These are phyloP conservation scores for Silurus asotus DNA, from an alignment of 2,113 vertebrate species.

Conservation along the genomic window DNA sequence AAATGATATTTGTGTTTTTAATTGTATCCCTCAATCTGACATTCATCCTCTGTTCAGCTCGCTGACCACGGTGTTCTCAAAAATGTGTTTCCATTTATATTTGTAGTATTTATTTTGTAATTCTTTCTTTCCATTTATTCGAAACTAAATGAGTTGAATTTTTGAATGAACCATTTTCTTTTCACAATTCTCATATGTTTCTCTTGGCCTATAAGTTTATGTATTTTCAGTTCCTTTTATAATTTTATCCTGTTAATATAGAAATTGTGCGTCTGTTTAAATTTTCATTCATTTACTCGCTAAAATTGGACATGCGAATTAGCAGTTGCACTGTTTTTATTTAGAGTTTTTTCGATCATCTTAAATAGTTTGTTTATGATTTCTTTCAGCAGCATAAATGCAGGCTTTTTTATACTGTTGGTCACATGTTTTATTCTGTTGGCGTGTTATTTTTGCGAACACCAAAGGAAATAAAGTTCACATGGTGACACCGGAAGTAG, in stretches of 20 bases:
- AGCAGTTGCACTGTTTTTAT: slow-evolving; percentile 52
- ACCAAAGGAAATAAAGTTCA: slow-evolving; percentile 75
- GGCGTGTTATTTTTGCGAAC: slow-evolving; percentile 57
- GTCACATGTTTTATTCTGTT: slow-evolving; percentile 45
- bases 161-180: neutral
- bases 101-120: neutral
- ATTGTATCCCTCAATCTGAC: neutral
- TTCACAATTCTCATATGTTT: slow-evolving; percentile 24
- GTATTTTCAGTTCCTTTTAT: neutral
- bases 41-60: neutral
- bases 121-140: neutral
- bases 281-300: slow-evolving; percentile 31
- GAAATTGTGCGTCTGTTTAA: slow-evolving; percentile 20
- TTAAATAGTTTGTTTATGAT: slow-evolving; percentile 37
- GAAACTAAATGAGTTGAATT: neutral
- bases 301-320: slow-evolving; percentile 51
- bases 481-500: slow-evolving; percentile 58
- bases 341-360: slow-evolving; percentile 17
- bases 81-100: too few species aligned
- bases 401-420: slow-evolving; percentile 40
- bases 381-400: slow-evolving; percentile 35
- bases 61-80: neutral
- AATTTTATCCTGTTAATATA: neutral
- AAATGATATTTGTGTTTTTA: slow-evolving; percentile 12
- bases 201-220: neutral